Evolutionary conservation across 2,797 vertebrate genomes (phyloP), one percentile per base, ranked within the genome.

Genomic region (Hoplostethus mediterraneus): DNA sequence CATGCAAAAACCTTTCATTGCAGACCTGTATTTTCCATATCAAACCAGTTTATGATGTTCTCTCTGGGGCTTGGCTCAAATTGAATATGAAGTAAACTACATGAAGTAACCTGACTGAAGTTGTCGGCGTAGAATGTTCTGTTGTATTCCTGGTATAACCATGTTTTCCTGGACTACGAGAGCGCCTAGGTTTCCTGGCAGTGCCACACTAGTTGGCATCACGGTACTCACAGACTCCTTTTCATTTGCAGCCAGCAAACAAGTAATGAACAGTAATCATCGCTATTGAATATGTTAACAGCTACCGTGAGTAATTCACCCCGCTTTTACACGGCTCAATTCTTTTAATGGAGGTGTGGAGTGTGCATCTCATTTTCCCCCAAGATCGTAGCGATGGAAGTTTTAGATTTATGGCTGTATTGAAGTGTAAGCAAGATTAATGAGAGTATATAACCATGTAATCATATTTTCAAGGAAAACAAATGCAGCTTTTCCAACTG

Each of bases 161-260:
- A 14, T 57, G 47, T 81, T 83, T 83, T 66, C 55, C 49, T 6
- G 68, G 59, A 36, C n/a, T n/a, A 58, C 40, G 21, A 59, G 69
- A 63, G 73, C 28, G 58, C 75, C 59, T 81, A 77, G 51, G 55
- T 64, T 79, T 33, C 30, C 75, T 86, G 83, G 79, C 74, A 75
- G 33, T 16, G 33, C 5, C 67, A 63, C 51, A 52, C 33, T 53
- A 52, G 63, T 74, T 83, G 80, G 63, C 67, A 65, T 53, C 56
- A 2, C 10, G 5, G 3, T 12, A 55, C 40, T 36, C 7, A 45
- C 31, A 42, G 1, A 56, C 2, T 25, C 52, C 56, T 81, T 78
- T 68, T 76, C 73, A 73, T 62, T 53, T 67, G 28, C 21, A 61
- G 68, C 76, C 73, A 75, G 63, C 42, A 63, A 59, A 59, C 67